phyloP scores from a whole-genome alignment of 53 echinoderm and acorn worm genomes.

The Crossaster papposus region DNA sequence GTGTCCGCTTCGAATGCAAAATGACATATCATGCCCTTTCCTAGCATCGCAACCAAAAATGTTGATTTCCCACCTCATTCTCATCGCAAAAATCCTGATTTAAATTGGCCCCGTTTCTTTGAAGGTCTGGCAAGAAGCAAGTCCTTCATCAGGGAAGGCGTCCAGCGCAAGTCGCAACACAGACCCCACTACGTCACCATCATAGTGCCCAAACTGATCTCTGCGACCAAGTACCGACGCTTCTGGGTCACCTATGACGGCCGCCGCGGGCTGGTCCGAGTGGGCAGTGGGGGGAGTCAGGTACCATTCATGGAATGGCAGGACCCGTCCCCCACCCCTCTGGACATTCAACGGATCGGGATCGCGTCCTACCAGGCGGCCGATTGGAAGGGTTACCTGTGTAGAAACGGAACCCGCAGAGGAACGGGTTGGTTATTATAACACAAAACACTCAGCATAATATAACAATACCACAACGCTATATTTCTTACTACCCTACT shows the following conservation, averaged over 20 bases:
- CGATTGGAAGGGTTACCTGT: constrained; percentile 54
- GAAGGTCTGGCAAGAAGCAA: constrained; percentile 39
- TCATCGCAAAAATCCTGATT: too few relatives aligned
- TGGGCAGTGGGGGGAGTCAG: constrained; percentile 40
- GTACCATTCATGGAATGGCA: constrained; percentile 51
- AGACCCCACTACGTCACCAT: constrained; percentile 50
- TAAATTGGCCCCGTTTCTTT: background rate
- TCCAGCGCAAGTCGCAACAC: constrained; percentile 43
- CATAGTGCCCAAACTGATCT: background rate
- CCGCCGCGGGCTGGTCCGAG: constrained; percentile 24
- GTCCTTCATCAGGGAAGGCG: constrained; percentile 37
- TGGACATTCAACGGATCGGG: constrained; percentile 40
- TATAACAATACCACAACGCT: background rate
- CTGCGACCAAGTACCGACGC: constrained; percentile 10
- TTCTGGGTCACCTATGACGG: constrained; percentile 50
- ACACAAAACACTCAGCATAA: background rate
- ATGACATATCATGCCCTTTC: too few relatives aligned
- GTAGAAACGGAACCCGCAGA: background rate
- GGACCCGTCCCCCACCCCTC: constrained; percentile 39
- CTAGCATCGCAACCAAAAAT: too few relatives aligned
- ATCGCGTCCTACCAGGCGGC: constrained; percentile 44
- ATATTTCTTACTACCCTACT: background rate
- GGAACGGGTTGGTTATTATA: constrained; percentile 39
- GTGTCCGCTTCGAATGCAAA: too few relatives aligned
- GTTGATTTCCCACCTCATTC: too few relatives aligned